Evolutionary conservation across 2,888 invertebrate species (phyloP).

Genomic region (Chrysolina oricalcia): DNA sequence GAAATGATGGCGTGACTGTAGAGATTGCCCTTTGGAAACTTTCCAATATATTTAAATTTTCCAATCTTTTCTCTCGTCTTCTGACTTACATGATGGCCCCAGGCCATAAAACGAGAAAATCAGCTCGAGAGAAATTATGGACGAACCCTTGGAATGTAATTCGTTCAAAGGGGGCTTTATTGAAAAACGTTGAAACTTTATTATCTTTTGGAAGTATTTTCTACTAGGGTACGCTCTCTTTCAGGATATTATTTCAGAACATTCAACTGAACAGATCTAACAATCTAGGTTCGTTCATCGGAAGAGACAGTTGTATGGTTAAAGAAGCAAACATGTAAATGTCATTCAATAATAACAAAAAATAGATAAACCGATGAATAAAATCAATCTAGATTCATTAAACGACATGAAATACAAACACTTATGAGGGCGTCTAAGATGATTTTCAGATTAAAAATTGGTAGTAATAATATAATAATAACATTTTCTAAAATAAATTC

Average conservation of each 20-base stretch:
- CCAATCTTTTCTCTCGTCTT: constrained; percentile 37
- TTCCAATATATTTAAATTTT: constrained; percentile 38
- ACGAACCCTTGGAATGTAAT: constrained; percentile 25
- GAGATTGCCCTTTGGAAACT: constrained; percentile 19
- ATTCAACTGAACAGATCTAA: no score
- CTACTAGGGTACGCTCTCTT: background rate
- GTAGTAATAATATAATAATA: no score
- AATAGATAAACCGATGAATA: no score
- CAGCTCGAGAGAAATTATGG: constrained; percentile 30
- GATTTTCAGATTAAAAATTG: no score
- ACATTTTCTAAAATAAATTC: no score
- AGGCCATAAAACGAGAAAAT: constrained; percentile 22
- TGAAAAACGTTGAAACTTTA: constrained; percentile 13
- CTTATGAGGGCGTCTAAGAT: no score
- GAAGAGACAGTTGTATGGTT: no score
- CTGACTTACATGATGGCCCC: constrained; percentile 35
- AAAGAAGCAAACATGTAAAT: no score
- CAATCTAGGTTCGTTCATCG: no score
- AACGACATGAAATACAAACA: no score
- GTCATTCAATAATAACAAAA: no score
- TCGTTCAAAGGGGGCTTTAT: constrained; percentile 18
- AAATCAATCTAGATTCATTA: no score
- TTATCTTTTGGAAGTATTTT: background rate
- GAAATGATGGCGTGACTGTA: constrained; percentile 1
- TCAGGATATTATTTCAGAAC: background rate